These are phyloP conservation scores for Microchrysa polita DNA, from an alignment of 2,888 invertebrate genomes.

Conservation along the genomic window DNA sequence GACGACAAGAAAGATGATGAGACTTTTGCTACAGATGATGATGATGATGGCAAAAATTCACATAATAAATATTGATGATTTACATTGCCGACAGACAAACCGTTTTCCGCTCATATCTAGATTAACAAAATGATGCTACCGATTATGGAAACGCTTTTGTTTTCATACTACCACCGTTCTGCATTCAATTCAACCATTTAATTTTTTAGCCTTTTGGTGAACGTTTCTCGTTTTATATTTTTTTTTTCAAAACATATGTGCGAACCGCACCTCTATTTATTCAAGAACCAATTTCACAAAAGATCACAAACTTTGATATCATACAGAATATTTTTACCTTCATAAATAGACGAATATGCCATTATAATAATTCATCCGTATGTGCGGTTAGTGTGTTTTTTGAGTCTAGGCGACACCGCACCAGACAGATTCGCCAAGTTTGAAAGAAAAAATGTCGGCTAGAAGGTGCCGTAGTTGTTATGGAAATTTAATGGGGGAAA, in stretches of 20 bases:
- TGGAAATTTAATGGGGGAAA: slow-evolving; percentile 38
- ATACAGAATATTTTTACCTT: background rate
- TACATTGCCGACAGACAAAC: slow-evolving; percentile 36
- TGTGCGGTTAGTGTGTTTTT: background rate
- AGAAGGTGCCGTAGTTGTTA: slow-evolving; percentile 9
- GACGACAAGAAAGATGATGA: slow-evolving; percentile 1
- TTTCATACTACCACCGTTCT: background rate
- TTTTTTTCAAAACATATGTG: too few species aligned
- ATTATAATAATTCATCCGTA: slow-evolving; percentile 29
- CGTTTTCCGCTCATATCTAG: slow-evolving; percentile 8
- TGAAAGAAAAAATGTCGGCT: background rate
- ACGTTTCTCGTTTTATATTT: slow-evolving; percentile 16
- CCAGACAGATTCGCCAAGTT: background rate
- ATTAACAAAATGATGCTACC: slow-evolving; percentile 20
- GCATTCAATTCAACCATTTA: background rate
- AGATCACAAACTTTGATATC: slow-evolving; percentile 24
- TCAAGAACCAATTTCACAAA: background rate
- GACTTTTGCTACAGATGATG: slow-evolving; percentile 12
- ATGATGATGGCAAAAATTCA: slow-evolving; percentile 48
- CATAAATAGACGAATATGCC: slow-evolving; percentile 21
- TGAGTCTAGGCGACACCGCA: background rate
- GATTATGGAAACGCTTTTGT: slow-evolving; percentile 14
- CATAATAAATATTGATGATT: slow-evolving; percentile 50
- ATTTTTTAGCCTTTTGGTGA: background rate
- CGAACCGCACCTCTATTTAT: background rate